Conservation (phyloP, 2,113 vertebrate genomes). For the Aptenodytes forsteri region DNA sequence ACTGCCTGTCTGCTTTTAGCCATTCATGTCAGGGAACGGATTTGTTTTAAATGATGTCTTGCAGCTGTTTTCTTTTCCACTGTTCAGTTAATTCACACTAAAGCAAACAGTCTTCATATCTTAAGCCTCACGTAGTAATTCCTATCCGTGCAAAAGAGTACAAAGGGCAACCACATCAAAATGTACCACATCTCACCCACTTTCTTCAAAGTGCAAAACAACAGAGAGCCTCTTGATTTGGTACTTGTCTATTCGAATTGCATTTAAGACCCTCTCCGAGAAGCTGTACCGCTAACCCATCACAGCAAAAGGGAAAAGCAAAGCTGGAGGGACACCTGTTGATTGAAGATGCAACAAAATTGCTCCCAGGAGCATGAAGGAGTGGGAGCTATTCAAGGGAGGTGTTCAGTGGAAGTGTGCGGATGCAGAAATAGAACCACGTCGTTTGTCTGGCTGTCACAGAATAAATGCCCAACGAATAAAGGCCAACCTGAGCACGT, state of each 20-base stretch:
- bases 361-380: background rate
- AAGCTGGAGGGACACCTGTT: background rate
- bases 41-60: background rate
- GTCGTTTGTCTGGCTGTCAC: background rate
- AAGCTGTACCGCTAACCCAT: background rate
- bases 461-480: background rate
- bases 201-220: background rate
- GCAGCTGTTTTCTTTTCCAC: background rate
- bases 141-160: background rate
- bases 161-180: background rate
- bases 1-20: background rate
- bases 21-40: background rate
- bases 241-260: background rate
- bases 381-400: background rate
- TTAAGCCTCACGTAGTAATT: background rate
- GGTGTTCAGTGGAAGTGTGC: background rate
- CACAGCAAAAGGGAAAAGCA: background rate
- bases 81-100: background rate
- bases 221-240: background rate
- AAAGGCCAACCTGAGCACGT: background rate
- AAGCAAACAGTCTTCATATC: background rate
- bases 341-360: background rate
- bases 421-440: background rate
- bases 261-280: background rate
- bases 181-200: background rate